Evolutionary conservation across 2,113 vertebrate species (phyloP).

Genomic region (Callospermophilus lateralis): DNA sequence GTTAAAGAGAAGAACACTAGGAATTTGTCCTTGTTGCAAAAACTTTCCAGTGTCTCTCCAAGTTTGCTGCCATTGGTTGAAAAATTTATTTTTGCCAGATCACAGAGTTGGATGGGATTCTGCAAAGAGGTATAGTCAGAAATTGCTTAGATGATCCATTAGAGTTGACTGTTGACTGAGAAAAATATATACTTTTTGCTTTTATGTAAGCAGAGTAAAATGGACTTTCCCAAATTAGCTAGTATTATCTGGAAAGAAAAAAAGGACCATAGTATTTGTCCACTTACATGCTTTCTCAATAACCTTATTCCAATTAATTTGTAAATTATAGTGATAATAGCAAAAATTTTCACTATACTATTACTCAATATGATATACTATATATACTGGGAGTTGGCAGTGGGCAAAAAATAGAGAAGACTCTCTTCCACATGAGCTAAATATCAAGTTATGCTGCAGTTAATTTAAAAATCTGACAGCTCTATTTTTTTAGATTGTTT

Average conservation of each 20-base stretch:
- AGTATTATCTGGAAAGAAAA: background rate
- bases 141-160: background rate
- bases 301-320: background rate
- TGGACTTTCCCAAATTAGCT: background rate
- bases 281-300: background rate
- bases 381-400: background rate
- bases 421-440: background rate
- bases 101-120: background rate
- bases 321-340: background rate
- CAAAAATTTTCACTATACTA: background rate
- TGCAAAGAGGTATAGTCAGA: background rate
- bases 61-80: background rate
- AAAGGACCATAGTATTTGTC: background rate
- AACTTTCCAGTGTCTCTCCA: background rate
- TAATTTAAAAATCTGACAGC: background rate
- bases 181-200: background rate
- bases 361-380: background rate
- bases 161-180: background rate
- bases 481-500: background rate
- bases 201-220: background rate
- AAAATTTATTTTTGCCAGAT: background rate
- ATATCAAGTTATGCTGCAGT: background rate
- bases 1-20: background rate
- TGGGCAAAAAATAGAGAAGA: background rate
- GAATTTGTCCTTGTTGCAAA: background rate